Conservation (phyloP, 2,888 invertebrate species). For the Sarcophaga rosellei region DNA sequence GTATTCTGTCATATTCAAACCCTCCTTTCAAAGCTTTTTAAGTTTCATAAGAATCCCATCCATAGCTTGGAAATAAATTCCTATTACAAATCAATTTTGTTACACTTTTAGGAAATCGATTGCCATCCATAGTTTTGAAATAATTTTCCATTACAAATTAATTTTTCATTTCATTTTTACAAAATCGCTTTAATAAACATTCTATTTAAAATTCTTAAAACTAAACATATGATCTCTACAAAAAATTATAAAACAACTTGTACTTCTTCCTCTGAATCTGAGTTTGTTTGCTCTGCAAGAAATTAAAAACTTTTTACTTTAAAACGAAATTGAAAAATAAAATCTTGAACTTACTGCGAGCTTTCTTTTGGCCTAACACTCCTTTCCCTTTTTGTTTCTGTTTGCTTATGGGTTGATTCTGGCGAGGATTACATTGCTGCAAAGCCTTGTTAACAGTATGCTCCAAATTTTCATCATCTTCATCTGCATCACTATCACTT, state of each 20-base stretch:
- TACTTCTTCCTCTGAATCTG: conserved; percentile 75
- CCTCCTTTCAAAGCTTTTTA: no score
- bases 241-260: conserved; percentile 68
- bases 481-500: conserved; percentile 62
- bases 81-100: no score
- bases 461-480: conserved; percentile 58
- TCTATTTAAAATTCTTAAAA: background rate
- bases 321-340: background rate
- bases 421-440: background rate
- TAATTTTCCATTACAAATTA: no score
- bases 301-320: conserved; percentile 14
- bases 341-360: conserved; percentile 38
- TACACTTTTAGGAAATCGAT: no score
- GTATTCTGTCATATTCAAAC: no score
- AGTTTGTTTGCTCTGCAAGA: conserved; percentile 57
- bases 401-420: conserved; percentile 47
- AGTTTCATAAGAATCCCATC: no score
- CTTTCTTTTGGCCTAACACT: conserved; percentile 29
- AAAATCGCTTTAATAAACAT: background rate
- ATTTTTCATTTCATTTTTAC: no score
- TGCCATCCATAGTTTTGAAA: no score
- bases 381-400: conserved; percentile 65
- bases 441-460: background rate
- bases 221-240: background rate
- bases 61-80: no score